Base-by-base conservation (phyloP, 53 echinoderm and acorn worm genomes). In the Pentamera pediparva region DNA sequence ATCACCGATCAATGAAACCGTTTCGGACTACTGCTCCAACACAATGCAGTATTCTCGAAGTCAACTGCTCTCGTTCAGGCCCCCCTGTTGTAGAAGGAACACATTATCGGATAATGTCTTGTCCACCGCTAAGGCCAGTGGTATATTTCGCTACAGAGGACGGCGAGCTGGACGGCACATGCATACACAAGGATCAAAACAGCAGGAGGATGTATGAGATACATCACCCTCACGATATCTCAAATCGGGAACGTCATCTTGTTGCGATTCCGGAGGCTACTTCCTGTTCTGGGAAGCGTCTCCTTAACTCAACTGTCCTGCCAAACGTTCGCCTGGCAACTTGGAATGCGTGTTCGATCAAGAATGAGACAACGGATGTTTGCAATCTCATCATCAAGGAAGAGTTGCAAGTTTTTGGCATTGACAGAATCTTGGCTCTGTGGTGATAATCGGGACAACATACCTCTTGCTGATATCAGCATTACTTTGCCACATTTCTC, bases 371-470 rank as follows among this genome's bases (percentile, higher is more conserved):
- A 13, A 64, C 64, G 2, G 38, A 21, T 39, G 39, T 64, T 38
- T 62, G 64, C 40, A 41, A 64, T 64, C 27, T 27, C 6, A 64
- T 64, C 21, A 39, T 64, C 21, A 26, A 64, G 21, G 40, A 36
- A 5, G 55, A 75, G 35, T 36, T 39, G 10, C 18, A 75, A 21
- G 36, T 53, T 2, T n/a, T 20, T 75, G 39, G 37, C 58, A 34
- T 24, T 58, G 26, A 75, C 75, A 17, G 57, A 75, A 75, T 75
- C 75, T 21, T 75, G 75, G 75, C 75, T 55, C 21, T 26, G 17
- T 8, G 56, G 75, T 4, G 75, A 75, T 57, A 13, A 17, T 35
- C 19, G 75, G 9, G 75, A 75, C 38, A 36, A 75, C 37, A 20
- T 27, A 20, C 26, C 4, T 36, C 17, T 75, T 32, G 57, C 75